Evolutionary conservation across 2,797 vertebrate species (phyloP), one percentile per base, ranked within the genome.

Genomic region (Lacerta viridis): DNA sequence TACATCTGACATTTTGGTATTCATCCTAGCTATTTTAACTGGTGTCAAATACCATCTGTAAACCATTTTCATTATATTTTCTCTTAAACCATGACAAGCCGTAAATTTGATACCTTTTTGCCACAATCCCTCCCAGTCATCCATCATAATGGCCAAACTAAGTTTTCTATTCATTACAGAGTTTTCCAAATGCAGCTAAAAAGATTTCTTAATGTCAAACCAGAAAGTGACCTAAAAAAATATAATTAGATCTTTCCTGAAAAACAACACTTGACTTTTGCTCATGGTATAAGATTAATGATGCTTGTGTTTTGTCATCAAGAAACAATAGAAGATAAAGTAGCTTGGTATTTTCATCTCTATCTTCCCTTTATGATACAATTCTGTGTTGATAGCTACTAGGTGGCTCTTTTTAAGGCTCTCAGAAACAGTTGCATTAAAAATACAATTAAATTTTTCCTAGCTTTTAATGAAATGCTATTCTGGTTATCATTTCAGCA

Each of bases 181-280:
- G 84, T 69, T 71, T 8, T 55, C 20, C 0, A 77, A 29, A n/a
- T 72, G 0, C 11, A 17, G 25, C 66, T 78, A 87, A 90, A 86
- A 90, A 1, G 1, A 4, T 78, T 92, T 91, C 46, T 39, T 84
- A 69, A 86, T 72, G 50, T 74, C 77, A 77, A 92, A 77, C 6
- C 69, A 81, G 86, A 83, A 87, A 77, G 25, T 83, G 85, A 68
- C 61, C 81, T 91, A 90, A 74, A 88, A 88, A 84, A 75, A 92
- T 7, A 69, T 71, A 82, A 90, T 78, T 89, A 90, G 50, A 77
- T 93, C 84, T 91, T 61, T 61, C 66, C 50, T 86, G 0, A 0
- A 83, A 90, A 66, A 55, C 1, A 78, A 1, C 33, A 3, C 36
- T 89, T 72, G 41, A 76, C 64, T 89, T 92, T 15, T 87, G 79